phyloP scores from a whole-genome alignment of 2,797 vertebrate species.

The Rhyacichthys aspro region DNA sequence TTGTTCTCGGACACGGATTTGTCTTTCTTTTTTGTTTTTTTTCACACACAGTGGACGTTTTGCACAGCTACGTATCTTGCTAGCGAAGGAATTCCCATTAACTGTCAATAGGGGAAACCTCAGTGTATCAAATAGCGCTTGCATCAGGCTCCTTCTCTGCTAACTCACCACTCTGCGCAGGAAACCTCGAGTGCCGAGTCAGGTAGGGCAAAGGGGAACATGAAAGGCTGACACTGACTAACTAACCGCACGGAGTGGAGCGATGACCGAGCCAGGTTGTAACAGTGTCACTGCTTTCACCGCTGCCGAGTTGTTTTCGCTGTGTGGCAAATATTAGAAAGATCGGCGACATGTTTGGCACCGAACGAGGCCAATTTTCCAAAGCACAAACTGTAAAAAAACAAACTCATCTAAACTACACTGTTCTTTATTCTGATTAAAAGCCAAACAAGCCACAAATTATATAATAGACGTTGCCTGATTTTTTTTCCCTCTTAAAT shows the following conservation, averaged over 20 bases:
- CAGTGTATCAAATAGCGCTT: conserved; percentile 79
- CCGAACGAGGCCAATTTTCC: conserved; percentile 56
- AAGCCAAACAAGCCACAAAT: conserved; percentile 54
- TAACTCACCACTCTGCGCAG: conserved; percentile 68
- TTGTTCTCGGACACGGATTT: conserved; percentile 65
- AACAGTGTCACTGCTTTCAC: conserved; percentile 42
- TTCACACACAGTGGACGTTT: conserved; percentile 50
- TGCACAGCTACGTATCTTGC: conserved; percentile 52
- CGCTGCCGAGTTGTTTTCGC: conserved; percentile 49
- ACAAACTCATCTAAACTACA: conserved; percentile 25
- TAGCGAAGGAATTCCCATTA: conserved; percentile 66
- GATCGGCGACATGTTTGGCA: conserved; percentile 50
- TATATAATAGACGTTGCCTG: conserved; percentile 32
- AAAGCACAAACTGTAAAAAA: conserved; percentile 42
- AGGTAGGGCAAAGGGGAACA: conserved; percentile 59
- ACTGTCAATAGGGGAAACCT: conserved; percentile 65
- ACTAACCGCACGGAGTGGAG: conserved; percentile 54
- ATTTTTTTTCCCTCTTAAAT: conserved; percentile 44
- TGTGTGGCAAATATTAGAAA: conserved; percentile 46
- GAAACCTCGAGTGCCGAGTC: conserved; percentile 69
- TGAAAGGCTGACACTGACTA: conserved; percentile 62
- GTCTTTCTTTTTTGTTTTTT: conserved; percentile 15
- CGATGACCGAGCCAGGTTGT: conserved; percentile 45
- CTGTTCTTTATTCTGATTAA: conserved; percentile 52
- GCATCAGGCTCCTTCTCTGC: conserved; percentile 67